phyloP scores from a whole-genome alignment of 2,797 vertebrate species.

The Pipistrellus nathusii region DNA sequence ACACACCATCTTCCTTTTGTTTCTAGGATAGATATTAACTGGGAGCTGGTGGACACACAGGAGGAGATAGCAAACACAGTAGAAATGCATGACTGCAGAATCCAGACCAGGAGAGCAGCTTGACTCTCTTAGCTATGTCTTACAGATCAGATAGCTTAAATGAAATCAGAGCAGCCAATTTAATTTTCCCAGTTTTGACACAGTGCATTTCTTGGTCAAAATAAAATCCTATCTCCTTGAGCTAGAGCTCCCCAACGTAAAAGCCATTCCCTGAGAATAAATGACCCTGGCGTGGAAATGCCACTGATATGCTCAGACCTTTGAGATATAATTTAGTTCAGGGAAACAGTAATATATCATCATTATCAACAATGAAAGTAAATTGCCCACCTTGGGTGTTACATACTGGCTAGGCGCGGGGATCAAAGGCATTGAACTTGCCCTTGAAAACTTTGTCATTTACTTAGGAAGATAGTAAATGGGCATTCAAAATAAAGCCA shows the following conservation, averaged over 20 bases:
- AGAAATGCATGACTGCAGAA: not conserved
- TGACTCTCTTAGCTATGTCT: not conserved
- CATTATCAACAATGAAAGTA: slow-evolving; percentile 50
- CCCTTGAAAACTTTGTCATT: slow-evolving; percentile 7
- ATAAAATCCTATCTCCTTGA: slow-evolving; percentile 54
- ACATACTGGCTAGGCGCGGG: not conserved
- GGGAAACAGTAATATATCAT: slow-evolving; percentile 63
- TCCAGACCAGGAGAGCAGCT: not conserved
- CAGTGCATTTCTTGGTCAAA: slow-evolving; percentile 41
- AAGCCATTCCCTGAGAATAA: slow-evolving; percentile 48
- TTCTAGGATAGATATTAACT: not conserved
- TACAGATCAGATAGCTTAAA: slow-evolving; percentile 51
- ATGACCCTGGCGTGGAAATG: slow-evolving; percentile 56
- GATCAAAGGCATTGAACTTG: slow-evolving; percentile 21
- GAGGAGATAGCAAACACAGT: not conserved
- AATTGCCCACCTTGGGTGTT: not conserved
- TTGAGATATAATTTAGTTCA: slow-evolving; percentile 48
- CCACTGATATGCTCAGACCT: slow-evolving; percentile 2
- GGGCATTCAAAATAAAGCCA: not conserved
- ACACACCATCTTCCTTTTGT: not conserved
- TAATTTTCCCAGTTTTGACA: slow-evolving; percentile 58
- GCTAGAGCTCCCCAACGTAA: slow-evolving; percentile 13
- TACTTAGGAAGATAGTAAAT: not conserved
- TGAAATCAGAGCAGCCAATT: slow-evolving; percentile 58
- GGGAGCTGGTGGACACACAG: not conserved